phyloP scores from a whole-genome alignment of 2,888 invertebrate genomes.

The Pollenia griseotomentosa region DNA sequence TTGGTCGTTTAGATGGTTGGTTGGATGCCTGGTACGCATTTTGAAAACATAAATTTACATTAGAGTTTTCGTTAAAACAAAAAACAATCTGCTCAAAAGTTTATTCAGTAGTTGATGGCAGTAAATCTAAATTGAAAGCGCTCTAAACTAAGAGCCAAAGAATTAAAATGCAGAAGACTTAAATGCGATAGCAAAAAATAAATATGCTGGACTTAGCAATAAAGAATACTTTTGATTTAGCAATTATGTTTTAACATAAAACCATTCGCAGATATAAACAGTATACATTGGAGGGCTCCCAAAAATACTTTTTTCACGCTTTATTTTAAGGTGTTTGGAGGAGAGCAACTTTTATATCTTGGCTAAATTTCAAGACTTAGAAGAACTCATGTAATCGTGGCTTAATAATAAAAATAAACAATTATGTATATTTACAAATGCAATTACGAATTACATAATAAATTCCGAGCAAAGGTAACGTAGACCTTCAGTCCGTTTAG shows the following conservation, averaged over 20 bases:
- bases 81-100: conserved; percentile 20
- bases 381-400: too few relatives aligned
- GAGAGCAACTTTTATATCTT: too few relatives aligned
- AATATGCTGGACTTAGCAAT: background rate
- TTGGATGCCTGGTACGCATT: conserved; percentile 43
- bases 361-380: too few relatives aligned
- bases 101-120: conserved; percentile 37
- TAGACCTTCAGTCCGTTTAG: too few relatives aligned
- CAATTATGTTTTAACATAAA: background rate
- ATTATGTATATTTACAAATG: too few relatives aligned
- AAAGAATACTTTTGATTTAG: background rate
- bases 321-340: too few relatives aligned
- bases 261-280: too few relatives aligned
- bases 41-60: conserved; percentile 69
- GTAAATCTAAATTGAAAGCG: conserved; percentile 50
- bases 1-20: conserved; percentile 31
- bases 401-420: too few relatives aligned
- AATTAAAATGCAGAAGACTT: background rate
- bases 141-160: conserved; percentile 18
- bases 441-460: too few relatives aligned
- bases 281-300: too few relatives aligned
- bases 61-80: conserved; percentile 57
- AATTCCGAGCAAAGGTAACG: too few relatives aligned
- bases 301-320: too few relatives aligned
- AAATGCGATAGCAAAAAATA: background rate